These are phyloP conservation scores for Drosophila antonietae DNA, from an alignment of 2,888 invertebrate genomes.

Conservation along the genomic window DNA sequence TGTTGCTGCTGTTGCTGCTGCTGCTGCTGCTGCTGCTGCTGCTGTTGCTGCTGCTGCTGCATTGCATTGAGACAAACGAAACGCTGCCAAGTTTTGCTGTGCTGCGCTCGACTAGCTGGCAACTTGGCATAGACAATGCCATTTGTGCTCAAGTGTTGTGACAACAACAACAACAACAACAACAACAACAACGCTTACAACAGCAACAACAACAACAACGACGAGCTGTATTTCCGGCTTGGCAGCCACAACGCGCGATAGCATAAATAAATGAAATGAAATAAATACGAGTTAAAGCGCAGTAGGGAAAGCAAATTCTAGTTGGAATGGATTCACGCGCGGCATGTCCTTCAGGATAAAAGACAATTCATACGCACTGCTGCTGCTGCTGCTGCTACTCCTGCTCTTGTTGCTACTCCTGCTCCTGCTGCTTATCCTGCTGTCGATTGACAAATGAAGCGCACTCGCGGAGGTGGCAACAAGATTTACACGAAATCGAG, in stretches of 20 bases:
- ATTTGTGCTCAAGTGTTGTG: conserved; percentile 44
- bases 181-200: conserved; percentile 10
- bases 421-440: conserved; percentile 12
- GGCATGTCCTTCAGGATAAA: conserved; percentile 18
- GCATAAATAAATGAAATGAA: conserved; percentile 55
- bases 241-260: conserved; percentile 47
- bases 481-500: conserved; percentile 41
- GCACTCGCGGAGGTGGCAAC: conserved; percentile 46
- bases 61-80: conserved; percentile 52
- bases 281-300: conserved; percentile 60
- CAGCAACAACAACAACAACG: conserved; percentile 22
- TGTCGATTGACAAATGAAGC: conserved; percentile 68
- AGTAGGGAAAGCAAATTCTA: conserved; percentile 1
- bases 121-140: conserved; percentile 58
- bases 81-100: conserved; percentile 39
- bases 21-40: conserved; percentile 15
- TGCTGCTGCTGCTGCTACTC: conserved; percentile 5
- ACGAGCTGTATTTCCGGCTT: conserved; percentile 48
- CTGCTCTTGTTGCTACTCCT: conserved; percentile 23
- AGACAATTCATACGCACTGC: conserved; percentile 15
- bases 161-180: conserved; percentile 18
- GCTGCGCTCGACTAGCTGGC: conserved; percentile 55
- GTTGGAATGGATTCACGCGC: not conserved
- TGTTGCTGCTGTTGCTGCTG: conserved; percentile 5
- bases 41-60: no score